These are phyloP conservation scores for Aramus guarauna DNA, from an alignment of 2,113 vertebrate species.

Conservation along the genomic window DNA sequence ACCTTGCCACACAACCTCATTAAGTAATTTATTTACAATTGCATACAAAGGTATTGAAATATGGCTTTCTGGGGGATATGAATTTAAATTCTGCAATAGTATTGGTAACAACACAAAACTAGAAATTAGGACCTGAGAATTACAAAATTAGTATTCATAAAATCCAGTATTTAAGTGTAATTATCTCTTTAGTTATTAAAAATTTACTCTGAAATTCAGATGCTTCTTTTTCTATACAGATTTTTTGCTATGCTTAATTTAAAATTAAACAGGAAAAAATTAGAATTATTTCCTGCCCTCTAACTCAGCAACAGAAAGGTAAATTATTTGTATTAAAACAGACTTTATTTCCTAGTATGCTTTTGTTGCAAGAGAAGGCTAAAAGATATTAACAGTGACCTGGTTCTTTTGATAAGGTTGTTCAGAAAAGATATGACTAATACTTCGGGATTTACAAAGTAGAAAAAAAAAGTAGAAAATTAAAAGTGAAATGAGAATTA, in stretches of 20 bases:
- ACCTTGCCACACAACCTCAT: neutral
- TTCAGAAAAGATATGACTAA: neutral
- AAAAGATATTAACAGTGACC: neutral
- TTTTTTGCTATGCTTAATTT: neutral
- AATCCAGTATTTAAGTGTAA: neutral
- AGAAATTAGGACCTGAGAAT: neutral
- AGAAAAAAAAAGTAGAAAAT: neutral
- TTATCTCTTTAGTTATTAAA: neutral
- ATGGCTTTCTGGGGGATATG: neutral
- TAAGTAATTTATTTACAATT: neutral
- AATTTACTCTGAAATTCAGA: neutral
- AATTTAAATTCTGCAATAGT: neutral
- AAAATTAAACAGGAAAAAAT: neutral
- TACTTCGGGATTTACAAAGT: neutral
- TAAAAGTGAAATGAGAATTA: neutral
- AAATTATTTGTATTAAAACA: neutral
- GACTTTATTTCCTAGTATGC: neutral
- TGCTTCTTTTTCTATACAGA: neutral
- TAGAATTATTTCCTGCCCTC: neutral
- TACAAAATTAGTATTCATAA: neutral
- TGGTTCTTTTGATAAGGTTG: neutral
- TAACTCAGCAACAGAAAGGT: neutral
- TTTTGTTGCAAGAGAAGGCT: neutral
- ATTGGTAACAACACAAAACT: neutral
- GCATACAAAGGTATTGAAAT: neutral